Evolutionary conservation across 2,113 vertebrate species (phyloP).

Genomic region (Datnioides undecimradiatus): DNA sequence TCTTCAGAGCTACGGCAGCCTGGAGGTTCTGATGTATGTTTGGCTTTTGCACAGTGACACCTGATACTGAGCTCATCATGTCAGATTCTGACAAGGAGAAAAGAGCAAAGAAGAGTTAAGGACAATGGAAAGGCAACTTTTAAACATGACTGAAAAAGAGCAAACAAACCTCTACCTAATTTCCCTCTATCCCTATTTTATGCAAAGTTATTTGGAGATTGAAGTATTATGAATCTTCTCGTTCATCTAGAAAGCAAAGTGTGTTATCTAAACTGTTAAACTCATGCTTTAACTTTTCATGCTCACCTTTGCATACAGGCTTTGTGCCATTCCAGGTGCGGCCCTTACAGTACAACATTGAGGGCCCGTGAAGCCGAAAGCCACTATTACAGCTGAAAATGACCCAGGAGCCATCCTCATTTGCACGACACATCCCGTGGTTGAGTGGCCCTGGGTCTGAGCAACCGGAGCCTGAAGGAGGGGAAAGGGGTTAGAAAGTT

Average conservation of each 20-base stretch:
- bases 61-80: conserved; percentile 64
- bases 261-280: neutral
- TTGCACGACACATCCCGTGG: conserved; percentile 68
- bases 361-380: conserved; percentile 72
- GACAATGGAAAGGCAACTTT: neutral
- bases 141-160: neutral
- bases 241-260: neutral
- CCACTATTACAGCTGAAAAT: conserved; percentile 74
- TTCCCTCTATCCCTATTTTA: neutral
- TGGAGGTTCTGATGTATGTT: conserved; percentile 24
- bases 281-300: neutral
- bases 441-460: conserved; percentile 49
- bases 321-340: conserved; percentile 76
- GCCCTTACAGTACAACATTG: conserved; percentile 78
- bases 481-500: neutral
- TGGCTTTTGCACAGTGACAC: conserved; percentile 17
- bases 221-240: neutral
- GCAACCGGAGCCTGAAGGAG: conserved; percentile 72
- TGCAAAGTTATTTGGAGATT: neutral
- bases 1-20: conserved; percentile 33
- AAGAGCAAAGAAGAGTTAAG: neutral
- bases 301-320: conserved; percentile 80
- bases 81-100: conserved; percentile 62
- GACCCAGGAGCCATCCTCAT: conserved; percentile 65
- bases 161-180: neutral